These are phyloP conservation scores for Cynopterus brachyotis DNA, from an alignment of 2,113 vertebrate genomes.

Conservation along the genomic window DNA sequence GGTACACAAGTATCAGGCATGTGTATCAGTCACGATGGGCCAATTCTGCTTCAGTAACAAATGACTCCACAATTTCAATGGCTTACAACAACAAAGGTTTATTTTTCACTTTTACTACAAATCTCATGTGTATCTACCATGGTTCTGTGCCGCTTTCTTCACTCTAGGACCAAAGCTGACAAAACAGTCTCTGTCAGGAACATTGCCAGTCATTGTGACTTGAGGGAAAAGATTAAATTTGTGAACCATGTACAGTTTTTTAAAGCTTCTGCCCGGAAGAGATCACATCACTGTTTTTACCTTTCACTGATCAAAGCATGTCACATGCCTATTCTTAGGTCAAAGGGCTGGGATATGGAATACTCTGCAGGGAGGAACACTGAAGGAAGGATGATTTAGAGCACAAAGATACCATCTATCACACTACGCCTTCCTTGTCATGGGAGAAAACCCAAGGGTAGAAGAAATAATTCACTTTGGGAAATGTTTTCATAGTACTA, in stretches of 20 bases:
- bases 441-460: not conserved
- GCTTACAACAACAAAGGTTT: not conserved
- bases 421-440: not conserved
- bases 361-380: fast-evolving
- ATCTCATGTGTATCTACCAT: not conserved
- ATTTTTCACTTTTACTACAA: not conserved
- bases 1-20: not conserved
- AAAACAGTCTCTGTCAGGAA: not conserved
- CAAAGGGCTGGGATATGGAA: not conserved
- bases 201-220: not conserved
- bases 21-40: not conserved
- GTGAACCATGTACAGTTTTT: not conserved
- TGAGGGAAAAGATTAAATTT: not conserved
- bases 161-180: not conserved
- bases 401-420: not conserved
- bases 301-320: not conserved
- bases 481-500: not conserved
- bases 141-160: not conserved
- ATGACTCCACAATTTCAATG: not conserved
- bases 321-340: not conserved
- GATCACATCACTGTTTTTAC: not conserved
- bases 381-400: not conserved
- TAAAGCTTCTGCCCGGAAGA: not conserved
- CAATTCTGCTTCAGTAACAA: not conserved
- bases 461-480: not conserved